Percentiles rank a stretch among this genome's conserved stretches.
These are phyloP conservation scores for Atrichornis clamosus DNA, from an alignment of 2,113 vertebrate genomes.

Conservation along the genomic window DNA sequence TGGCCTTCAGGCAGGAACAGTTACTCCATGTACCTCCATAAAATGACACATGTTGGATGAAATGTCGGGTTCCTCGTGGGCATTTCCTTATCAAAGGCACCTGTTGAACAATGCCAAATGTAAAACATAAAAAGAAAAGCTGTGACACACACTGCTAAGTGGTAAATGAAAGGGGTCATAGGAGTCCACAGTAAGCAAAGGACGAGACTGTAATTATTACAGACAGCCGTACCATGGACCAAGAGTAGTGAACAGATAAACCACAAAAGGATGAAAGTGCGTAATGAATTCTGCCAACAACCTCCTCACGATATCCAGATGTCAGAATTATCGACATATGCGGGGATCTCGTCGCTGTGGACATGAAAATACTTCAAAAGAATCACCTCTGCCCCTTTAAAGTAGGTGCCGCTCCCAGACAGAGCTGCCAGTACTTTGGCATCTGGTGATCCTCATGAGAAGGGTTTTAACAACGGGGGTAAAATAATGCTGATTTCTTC, in stretches of 20 bases:
- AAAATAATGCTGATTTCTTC: background rate
- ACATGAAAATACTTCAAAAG: background rate
- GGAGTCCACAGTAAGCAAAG: background rate
- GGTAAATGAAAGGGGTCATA: background rate
- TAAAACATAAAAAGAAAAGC: background rate
- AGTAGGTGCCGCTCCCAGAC: background rate
- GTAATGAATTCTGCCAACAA: background rate
- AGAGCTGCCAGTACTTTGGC: background rate
- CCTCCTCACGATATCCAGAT: background rate
- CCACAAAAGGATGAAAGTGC: background rate
- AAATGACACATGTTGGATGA: background rate
- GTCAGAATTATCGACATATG: background rate
- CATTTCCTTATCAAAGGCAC: background rate
- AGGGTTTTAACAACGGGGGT: background rate
- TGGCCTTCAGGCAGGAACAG: background rate
- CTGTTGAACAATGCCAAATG: background rate
- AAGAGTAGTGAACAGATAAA: background rate
- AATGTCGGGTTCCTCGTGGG: background rate
- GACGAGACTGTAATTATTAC: background rate
- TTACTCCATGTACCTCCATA: background rate
- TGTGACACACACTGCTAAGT: background rate
- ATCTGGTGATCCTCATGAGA: background rate
- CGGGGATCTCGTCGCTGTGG: background rate
- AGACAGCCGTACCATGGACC: fast-evolving
- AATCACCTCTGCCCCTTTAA: background rate